Evolutionary conservation across 2,888 invertebrate species (phyloP).

Genomic region (Pollenia amentaria): DNA sequence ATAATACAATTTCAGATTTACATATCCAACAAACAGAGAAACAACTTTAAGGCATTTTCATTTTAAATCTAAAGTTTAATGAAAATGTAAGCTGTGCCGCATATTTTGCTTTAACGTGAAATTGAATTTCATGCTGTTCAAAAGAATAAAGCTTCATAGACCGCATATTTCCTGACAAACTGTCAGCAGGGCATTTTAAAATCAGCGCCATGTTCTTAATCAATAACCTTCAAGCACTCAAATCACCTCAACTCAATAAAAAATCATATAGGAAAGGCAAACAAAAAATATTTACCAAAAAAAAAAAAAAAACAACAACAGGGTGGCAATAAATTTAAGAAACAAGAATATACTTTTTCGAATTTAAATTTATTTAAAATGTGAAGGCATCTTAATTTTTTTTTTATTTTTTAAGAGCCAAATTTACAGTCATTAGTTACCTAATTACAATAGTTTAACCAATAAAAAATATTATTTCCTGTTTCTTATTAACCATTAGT

Average conservation of each 20-base stretch:
- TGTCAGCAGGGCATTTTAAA: slow-evolving; percentile 45
- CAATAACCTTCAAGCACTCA: slow-evolving; percentile 61
- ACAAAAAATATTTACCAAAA: neutral
- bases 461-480: too few species aligned
- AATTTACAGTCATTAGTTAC: too few species aligned
- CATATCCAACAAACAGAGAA: neutral
- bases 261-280: slow-evolving; percentile 15
- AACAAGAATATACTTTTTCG: neutral
- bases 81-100: slow-evolving; percentile 19
- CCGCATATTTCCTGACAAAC: slow-evolving; percentile 50
- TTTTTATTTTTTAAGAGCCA: neutral
- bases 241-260: neutral
- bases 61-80: neutral
- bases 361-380: neutral
- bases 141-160: slow-evolving; percentile 23
- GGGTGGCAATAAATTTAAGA: neutral
- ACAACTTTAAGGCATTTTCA: slow-evolving; percentile 17
- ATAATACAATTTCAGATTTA: slow-evolving; percentile 5
- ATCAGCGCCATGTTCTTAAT: slow-evolving; percentile 57
- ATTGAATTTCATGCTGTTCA: slow-evolving; percentile 63
- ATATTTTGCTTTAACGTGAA: slow-evolving; percentile 32
- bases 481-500: too few species aligned
- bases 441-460: too few species aligned
- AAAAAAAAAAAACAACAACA: neutral
- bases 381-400: neutral